Evolutionary conservation across 2,797 vertebrate species (phyloP).

Genomic region (Geotria australis): DNA sequence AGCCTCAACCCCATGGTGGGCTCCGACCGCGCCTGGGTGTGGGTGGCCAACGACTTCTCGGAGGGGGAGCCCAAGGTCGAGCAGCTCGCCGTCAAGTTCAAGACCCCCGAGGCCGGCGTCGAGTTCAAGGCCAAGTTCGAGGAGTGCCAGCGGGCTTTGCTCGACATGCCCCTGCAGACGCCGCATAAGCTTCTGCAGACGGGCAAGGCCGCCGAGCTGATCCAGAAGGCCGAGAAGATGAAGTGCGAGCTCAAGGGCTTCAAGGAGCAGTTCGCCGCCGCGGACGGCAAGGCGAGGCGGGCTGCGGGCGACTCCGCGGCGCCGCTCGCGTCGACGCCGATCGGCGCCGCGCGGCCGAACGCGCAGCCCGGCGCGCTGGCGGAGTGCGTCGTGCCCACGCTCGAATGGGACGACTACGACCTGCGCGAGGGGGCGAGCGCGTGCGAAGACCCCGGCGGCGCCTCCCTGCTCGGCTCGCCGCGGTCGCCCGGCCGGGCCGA

Average conservation of each 20-base stretch:
- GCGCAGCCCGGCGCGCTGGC: conserved; percentile 4
- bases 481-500: conserved; percentile 26
- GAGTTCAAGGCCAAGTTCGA: conserved; percentile 90
- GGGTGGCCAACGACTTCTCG: conserved; percentile 76
- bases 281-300: conserved; percentile 9
- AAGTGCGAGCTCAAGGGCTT: conserved; percentile 71
- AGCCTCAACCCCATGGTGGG: conserved; percentile 68
- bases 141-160: conserved; percentile 51
- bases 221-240: conserved; percentile 94
- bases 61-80: conserved; percentile 65
- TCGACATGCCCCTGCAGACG: conserved; percentile 86
- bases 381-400: conserved; percentile 32
- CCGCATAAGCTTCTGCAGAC: conserved; percentile 84
- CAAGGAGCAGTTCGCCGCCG: conserved; percentile 37
- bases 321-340: not conserved
- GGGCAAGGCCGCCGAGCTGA: conserved; percentile 60
- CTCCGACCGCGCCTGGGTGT: conserved; percentile 84
- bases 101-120: conserved; percentile 51
- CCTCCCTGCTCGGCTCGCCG: conserved; percentile 38
- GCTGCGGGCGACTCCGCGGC: not conserved
- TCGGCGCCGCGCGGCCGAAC: conserved; percentile 3
- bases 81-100: conserved; percentile 77
- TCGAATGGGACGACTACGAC: conserved; percentile 86
- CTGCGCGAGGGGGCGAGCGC: conserved; percentile 25
- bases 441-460: conserved; percentile 33